Evolutionary conservation across 2,888 invertebrate species (phyloP), one percentile per base, ranked within the genome.

Genomic region (Parnassius orleans): DNA sequence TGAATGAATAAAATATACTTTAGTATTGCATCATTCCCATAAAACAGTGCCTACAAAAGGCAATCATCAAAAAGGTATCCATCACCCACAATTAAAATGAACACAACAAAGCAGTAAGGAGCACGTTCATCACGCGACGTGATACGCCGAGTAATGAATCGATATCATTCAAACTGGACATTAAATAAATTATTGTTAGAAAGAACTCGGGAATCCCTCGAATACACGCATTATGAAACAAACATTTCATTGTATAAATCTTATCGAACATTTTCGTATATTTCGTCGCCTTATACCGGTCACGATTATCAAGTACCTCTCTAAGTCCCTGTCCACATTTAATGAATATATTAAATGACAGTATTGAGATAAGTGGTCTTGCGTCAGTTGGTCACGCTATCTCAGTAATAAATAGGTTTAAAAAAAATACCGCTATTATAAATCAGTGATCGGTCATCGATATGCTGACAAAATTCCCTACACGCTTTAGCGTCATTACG

Each of bases 401-500:
- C 60, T 14, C 33, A 48, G 53, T 52, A 60, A 57, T 43, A 43
- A 60, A 57, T 61, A 41, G 59, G 52, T 46, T 63, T 53, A 15
- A 48, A 48, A 53, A 55, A 59, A 55, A 53, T 58, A 63, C 59
- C 63, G 63, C 63, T 60, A 48, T 52, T 60, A 56, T 60, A 65
- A 64, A 65, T 64, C 53, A 61, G 53, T 62, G 48, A 67, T 60
- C 65, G 69, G 65, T 71, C 68, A 72, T 69, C 66, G 69, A 72
- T 70, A 69, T 63, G 69, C 71, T 66, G 77, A 81, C 79, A 77
- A 77, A 70, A 77, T 74, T 73, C 69, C 75, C 67, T 73, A 64
- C 65, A 71, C 69, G 72, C 66, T 78, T 75, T 74, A 74, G 75
- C 73, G 70, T 72, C 73, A 79, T 75, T 75, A 81, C 76, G 73